Evolutionary conservation across 1,140 invertebrate species (phyloP).

Genomic region (Drosophila punjabiensis): DNA sequence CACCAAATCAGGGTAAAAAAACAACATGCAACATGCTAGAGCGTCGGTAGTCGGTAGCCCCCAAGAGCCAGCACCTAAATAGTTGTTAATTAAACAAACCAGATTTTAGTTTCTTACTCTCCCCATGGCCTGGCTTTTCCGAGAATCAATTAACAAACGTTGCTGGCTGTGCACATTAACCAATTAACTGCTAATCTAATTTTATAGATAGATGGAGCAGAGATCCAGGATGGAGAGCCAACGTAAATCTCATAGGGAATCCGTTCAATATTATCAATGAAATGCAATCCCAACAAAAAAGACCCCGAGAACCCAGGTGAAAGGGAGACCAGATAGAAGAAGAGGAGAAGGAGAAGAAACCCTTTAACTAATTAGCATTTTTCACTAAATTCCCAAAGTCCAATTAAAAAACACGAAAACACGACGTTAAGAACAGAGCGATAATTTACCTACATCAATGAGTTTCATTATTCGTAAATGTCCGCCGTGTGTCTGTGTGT

Average conservation of each 20-base stretch:
- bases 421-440: slow-evolving; percentile 83
- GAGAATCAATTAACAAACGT: slow-evolving; percentile 82
- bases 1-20: slow-evolving; percentile 55
- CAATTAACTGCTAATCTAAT: slow-evolving; percentile 84
- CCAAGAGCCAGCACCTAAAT: slow-evolving; percentile 49
- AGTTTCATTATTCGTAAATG: slow-evolving; percentile 82
- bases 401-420: slow-evolving; percentile 84
- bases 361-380: slow-evolving; percentile 84
- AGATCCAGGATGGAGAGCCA: slow-evolving; percentile 16
- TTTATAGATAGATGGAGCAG: slow-evolving; percentile 71
- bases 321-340: slow-evolving; percentile 22
- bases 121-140: slow-evolving; percentile 43
- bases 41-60: slow-evolving; percentile 15
- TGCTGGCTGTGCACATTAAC: slow-evolving; percentile 81
- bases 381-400: slow-evolving; percentile 83
- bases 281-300: slow-evolving; percentile 59
- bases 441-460: slow-evolving; percentile 84
- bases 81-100: slow-evolving; percentile 76
- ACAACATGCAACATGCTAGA: slow-evolving; percentile 61
- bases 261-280: slow-evolving; percentile 77
- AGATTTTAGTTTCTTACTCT: slow-evolving; percentile 37
- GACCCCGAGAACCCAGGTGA: neutral
- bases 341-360: slow-evolving; percentile 33
- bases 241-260: slow-evolving; percentile 58
- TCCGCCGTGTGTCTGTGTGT: slow-evolving; percentile 41